Evolutionary conservation across 2,113 vertebrate genomes (phyloP).

Genomic region (Paratilapia polleni): DNA sequence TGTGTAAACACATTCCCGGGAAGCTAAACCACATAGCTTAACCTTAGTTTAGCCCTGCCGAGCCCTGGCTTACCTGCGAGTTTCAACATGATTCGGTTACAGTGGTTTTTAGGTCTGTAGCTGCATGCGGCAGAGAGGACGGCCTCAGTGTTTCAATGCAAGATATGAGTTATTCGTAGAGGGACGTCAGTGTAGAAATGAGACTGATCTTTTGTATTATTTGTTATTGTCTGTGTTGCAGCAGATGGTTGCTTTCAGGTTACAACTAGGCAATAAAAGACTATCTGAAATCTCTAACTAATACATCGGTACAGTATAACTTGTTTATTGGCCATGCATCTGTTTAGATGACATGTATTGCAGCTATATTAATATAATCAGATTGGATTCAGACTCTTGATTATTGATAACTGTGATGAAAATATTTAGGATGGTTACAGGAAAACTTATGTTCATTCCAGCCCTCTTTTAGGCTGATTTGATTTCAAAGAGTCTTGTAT

Average conservation of each 20-base stretch:
- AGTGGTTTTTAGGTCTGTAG: conserved; percentile 31
- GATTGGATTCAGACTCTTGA: background rate
- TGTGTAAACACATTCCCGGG: conserved; percentile 72
- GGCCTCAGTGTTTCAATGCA: background rate
- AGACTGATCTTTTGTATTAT: background rate
- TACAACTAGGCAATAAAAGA: background rate
- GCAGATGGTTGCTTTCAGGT: background rate
- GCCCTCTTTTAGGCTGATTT: too few relatives aligned
- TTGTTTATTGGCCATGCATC: background rate
- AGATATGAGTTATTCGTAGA: background rate
- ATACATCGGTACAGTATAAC: background rate
- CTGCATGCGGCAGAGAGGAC: conserved; percentile 28
- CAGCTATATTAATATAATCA: background rate
- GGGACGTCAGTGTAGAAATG: background rate
- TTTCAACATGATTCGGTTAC: conserved; percentile 62
- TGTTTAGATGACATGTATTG: background rate
- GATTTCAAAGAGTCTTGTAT: too few relatives aligned
- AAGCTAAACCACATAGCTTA: conserved; percentile 75
- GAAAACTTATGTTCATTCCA: background rate
- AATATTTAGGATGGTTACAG: background rate
- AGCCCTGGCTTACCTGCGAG: conserved; percentile 63
- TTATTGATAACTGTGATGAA: background rate
- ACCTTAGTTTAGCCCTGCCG: conserved; percentile 64
- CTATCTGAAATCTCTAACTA: background rate
- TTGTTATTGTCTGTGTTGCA: background rate